phyloP scores from a whole-genome alignment of 2,797 vertebrate species.

The Acrossocheilus wenchowensis region DNA sequence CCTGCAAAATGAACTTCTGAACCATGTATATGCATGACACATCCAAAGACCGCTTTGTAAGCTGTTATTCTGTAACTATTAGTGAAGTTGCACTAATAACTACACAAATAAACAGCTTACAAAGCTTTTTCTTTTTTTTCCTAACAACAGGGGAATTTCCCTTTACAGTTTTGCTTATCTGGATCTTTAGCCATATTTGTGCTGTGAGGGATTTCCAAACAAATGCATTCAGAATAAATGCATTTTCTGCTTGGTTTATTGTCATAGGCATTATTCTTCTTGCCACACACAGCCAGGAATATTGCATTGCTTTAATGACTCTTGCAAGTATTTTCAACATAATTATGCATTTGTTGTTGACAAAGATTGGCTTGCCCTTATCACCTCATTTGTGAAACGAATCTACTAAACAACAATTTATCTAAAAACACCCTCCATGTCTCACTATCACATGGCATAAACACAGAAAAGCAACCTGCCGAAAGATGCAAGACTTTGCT shows the following conservation, averaged over 20 bases:
- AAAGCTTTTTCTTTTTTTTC: neutral
- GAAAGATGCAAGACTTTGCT: neutral
- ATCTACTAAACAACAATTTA: neutral
- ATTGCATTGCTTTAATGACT: neutral
- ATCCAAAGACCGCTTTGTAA: neutral
- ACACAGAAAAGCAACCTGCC: neutral
- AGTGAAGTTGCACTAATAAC: neutral
- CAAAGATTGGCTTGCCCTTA: neutral
- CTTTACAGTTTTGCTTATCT: conserved; percentile 16
- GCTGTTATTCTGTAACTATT: neutral
- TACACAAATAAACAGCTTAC: conserved; percentile 17
- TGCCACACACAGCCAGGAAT: conserved; percentile 3
- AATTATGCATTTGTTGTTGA: neutral
- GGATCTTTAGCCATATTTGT: neutral
- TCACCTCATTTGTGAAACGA: neutral
- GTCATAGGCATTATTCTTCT: neutral
- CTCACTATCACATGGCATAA: neutral
- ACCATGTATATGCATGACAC: neutral
- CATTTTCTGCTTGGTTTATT: conserved; percentile 5
- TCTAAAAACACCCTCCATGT: neutral
- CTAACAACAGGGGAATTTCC: conserved; percentile 1
- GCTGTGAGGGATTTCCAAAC: neutral
- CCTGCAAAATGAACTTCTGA: neutral
- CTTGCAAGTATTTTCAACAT: conserved; percentile 3
- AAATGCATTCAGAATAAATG: neutral